These are phyloP conservation scores for Carollia perspicillata DNA, from an alignment of 2,113 vertebrate species.

Conservation along the genomic window DNA sequence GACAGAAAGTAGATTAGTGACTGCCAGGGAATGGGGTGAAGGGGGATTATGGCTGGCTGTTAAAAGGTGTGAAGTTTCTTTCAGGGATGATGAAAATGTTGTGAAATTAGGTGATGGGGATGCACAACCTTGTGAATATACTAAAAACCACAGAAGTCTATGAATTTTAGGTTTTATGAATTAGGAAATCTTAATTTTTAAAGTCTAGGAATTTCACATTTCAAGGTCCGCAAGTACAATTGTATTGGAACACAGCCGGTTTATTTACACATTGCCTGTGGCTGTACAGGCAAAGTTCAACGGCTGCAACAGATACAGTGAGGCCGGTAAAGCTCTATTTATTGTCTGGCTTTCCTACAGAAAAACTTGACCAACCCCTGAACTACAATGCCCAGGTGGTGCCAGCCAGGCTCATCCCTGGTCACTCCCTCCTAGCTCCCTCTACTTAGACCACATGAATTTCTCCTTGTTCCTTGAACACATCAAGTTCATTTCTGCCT, in stretches of 20 bases:
- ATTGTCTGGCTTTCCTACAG: not conserved
- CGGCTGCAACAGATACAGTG: not conserved
- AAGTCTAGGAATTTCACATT: not conserved
- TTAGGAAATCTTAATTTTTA: not conserved
- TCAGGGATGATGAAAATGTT: not conserved
- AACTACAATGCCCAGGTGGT: rapidly evolving
- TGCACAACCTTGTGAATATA: not conserved
- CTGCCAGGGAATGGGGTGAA: not conserved
- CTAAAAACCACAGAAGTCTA: not conserved
- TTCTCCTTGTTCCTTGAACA: not conserved
- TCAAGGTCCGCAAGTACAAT: not conserved
- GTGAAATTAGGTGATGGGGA: not conserved
- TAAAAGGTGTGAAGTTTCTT: not conserved
- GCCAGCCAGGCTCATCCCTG: not conserved
- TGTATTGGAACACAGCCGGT: too few species aligned
- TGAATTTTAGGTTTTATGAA: not conserved
- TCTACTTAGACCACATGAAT: not conserved
- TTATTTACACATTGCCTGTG: not conserved
- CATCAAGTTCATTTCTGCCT: not conserved
- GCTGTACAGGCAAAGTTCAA: not conserved
- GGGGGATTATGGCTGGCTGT: not conserved
- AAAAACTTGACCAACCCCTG: not conserved
- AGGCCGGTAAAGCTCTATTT: too few species aligned
- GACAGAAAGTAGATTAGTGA: not conserved
- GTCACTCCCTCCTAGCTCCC: not conserved